These are phyloP conservation scores for Eupithecia tripunctaria DNA, from an alignment of 2,888 invertebrate species.

Conservation along the genomic window DNA sequence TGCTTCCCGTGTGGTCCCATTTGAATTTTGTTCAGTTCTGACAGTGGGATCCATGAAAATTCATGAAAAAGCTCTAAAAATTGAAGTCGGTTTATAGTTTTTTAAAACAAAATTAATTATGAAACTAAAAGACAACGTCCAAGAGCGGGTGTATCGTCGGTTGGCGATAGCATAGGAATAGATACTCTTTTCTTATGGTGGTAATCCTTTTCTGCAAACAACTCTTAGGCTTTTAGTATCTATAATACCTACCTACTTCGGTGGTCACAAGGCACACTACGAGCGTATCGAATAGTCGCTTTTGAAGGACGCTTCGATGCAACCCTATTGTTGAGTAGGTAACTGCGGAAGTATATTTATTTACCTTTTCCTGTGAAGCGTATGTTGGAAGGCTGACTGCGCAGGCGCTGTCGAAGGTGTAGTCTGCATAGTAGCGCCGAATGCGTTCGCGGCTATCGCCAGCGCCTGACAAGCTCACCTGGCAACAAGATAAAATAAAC, in stretches of 20 bases:
- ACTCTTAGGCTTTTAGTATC: neutral
- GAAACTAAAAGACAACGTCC: neutral
- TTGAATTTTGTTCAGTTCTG: too few species aligned
- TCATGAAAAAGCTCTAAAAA: too few species aligned
- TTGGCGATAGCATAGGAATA: neutral
- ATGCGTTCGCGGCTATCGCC: slow-evolving; percentile 87
- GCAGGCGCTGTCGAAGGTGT: slow-evolving; percentile 85
- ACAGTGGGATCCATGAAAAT: too few species aligned
- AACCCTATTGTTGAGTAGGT: neutral
- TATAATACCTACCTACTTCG: neutral
- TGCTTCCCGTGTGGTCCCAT: too few species aligned
- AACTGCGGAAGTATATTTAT: too few species aligned
- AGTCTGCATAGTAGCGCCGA: slow-evolving; percentile 86
- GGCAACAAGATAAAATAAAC: slow-evolving; percentile 28
- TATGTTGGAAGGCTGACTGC: slow-evolving; percentile 74
- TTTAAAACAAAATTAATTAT: too few species aligned
- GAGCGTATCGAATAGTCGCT: neutral
- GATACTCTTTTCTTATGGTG: too few species aligned
- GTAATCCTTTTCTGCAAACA: neutral
- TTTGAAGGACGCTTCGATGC: neutral
- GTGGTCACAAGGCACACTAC: neutral
- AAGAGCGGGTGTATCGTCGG: neutral
- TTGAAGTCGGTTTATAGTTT: too few species aligned
- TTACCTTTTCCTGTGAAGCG: slow-evolving; percentile 80
- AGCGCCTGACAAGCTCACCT: slow-evolving; percentile 87